Percentiles rank a stretch among this genome's conserved stretches.
Conservation (phyloP, 92 coral and sea anemone genomes). For the Desmophyllum pertusum region DNA sequence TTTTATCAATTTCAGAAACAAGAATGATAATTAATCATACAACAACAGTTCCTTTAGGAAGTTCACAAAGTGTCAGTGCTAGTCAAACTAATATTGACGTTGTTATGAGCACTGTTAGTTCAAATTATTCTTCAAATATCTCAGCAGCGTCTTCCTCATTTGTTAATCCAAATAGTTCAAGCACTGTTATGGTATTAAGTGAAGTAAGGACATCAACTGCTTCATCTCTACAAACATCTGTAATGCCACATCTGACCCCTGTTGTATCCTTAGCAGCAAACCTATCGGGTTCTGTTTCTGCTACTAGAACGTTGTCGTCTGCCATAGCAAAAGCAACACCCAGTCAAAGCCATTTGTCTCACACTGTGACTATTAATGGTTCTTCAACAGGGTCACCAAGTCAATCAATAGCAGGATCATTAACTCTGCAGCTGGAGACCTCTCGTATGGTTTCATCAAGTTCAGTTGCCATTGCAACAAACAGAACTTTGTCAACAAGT, state of each 20-base stretch:
- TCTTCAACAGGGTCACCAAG: slow-evolving; percentile 5
- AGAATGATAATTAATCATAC: not conserved
- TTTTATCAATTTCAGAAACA: slow-evolving; percentile 2
- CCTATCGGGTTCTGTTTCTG: not conserved
- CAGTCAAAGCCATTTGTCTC: slow-evolving; percentile 7
- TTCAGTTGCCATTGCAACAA: not conserved
- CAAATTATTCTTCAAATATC: not conserved
- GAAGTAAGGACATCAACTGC: not conserved
- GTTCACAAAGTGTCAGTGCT: slow-evolving; percentile 7
- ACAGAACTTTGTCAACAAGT: slow-evolving; percentile 3
- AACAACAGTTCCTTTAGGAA: not conserved
- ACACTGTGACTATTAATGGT: not conserved
- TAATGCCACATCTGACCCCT: not conserved
- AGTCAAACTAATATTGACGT: slow-evolving; percentile 1
- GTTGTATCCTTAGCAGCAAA: slow-evolving; percentile 6
- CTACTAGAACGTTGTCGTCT: not conserved
- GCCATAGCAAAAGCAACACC: not conserved
- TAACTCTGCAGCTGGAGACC: not conserved
- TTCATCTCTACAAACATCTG: not conserved
- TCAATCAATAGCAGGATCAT: slow-evolving; percentile 4
- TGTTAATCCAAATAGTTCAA: slow-evolving; percentile 7
- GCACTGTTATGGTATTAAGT: not conserved
- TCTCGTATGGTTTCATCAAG: not conserved
- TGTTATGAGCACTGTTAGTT: not conserved
- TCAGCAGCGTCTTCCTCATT: not conserved